phyloP scores from a whole-genome alignment of 2,113 vertebrate species.

The Lampris megalopsis region DNA sequence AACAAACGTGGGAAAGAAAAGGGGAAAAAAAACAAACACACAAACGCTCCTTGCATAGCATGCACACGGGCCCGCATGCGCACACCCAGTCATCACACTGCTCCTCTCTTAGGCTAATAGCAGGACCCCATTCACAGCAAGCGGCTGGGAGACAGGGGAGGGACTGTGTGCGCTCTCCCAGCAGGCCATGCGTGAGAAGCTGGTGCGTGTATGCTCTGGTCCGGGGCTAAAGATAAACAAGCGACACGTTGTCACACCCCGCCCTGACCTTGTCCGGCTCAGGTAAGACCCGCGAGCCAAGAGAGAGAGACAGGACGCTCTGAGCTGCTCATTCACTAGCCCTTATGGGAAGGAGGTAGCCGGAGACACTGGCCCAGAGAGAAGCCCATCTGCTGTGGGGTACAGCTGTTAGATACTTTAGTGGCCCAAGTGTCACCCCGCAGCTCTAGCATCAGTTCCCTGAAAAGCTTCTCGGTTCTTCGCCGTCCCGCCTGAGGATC shows the following conservation, averaged over 20 bases:
- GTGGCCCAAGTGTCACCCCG: not conserved
- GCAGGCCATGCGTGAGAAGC: constrained; percentile 59
- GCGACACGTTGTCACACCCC: constrained; percentile 58
- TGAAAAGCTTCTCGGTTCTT: not conserved
- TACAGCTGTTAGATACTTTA: not conserved
- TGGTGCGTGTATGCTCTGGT: constrained; percentile 53
- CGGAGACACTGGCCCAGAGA: not conserved
- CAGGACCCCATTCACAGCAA: constrained; percentile 44
- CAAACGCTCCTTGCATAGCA: constrained; percentile 4
- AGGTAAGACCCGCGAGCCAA: constrained; percentile 68
- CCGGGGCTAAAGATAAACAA: constrained; percentile 65
- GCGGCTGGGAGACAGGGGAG: constrained; percentile 48
- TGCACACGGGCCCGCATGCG: constrained; percentile 34
- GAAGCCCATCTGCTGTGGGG: constrained; percentile 1
- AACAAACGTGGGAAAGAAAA: no score
- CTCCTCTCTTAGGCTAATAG: constrained; percentile 42
- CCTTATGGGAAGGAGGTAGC: not conserved
- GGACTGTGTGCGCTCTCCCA: constrained; percentile 54
- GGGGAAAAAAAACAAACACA: no score
- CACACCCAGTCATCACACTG: constrained; percentile 12
- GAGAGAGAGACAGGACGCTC: constrained; percentile 39
- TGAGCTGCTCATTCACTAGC: constrained; percentile 19
- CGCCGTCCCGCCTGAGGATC: not conserved
- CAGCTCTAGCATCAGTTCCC: not conserved
- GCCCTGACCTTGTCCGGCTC: constrained; percentile 70